These are phyloP conservation scores for Lycia hirtaria DNA, from an alignment of 2,888 invertebrate genomes.

Conservation along the genomic window DNA sequence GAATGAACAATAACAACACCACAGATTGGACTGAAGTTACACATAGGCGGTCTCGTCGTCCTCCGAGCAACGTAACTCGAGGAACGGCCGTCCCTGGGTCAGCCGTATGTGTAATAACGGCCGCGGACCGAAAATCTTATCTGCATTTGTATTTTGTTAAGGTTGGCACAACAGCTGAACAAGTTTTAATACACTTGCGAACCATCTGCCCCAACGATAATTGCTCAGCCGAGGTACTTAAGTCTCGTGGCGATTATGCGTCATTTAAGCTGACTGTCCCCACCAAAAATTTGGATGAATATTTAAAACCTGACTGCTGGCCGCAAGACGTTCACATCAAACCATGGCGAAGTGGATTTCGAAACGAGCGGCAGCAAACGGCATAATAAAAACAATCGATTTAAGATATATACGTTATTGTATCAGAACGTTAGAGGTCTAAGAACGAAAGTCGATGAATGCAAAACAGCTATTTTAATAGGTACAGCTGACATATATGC, in stretches of 20 bases:
- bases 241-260: constrained; percentile 15
- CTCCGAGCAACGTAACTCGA: constrained; percentile 2
- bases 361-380: constrained; percentile 4
- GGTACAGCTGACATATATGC: constrained; percentile 7
- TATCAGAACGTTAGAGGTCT: constrained; percentile 19
- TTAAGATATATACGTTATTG: constrained; percentile 3
- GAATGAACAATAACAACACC: not conserved
- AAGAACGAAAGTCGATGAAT: constrained; percentile 4
- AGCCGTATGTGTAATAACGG: not conserved
- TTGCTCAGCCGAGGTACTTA: constrained; percentile 6
- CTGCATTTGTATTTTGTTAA: constrained; percentile 6
- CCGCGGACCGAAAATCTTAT: constrained; percentile 5
- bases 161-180: constrained; percentile 7
- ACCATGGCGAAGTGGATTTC: constrained; percentile 13
- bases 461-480: constrained; percentile 4
- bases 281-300: not conserved
- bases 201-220: constrained; percentile 6
- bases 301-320: constrained; percentile 8
- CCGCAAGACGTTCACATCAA: constrained; percentile 12
- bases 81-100: constrained; percentile 2
- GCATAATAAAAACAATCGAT: not conserved
- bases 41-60: not conserved
- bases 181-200: not conserved
- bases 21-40: not conserved
- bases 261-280: constrained; percentile 4